Base-by-base conservation (phyloP, 2,113 vertebrate species). In the Tichodroma muraria region DNA sequence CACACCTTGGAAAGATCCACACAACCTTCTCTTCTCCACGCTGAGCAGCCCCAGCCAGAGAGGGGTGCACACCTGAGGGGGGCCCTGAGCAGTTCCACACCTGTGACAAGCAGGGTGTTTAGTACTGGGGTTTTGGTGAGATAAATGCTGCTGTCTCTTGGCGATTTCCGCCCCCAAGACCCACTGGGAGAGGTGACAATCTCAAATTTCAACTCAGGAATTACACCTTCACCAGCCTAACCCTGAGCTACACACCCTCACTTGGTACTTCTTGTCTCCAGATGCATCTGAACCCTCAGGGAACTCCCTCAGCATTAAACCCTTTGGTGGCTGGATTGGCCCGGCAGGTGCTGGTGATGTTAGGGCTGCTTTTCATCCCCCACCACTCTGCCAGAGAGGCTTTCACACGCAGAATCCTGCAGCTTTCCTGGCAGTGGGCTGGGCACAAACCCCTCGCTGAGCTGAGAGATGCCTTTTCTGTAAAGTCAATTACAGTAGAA, bases 401-500 rank as follows among this genome's bases (percentile, higher is more conserved):
- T 85, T 72, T 89, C 73, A 33, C 52, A 77, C 24, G 13, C 20
- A 56, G 52, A 49, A 10, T 17, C 80, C 40, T 84, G 73, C 77
- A 33, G 56, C 22, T 80, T 63, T 88, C 80, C 76, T 78, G 11
- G 49, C 40, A 31, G 40, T 45, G 49, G 40, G 69, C 70, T 84
- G 84, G 66, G 63, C 79, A 77, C 24, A 63, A 80, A 61, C 61
- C 76, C 71, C 66, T 88, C 6, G 6, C 82, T 91, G n/a, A 91
- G 68, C 64, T 83, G 72, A 89, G 38, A 92, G 85, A 89, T 22
- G 87, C 88, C 75, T 88, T 76, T 54, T 89, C 81, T 49, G 21
- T 54, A 24, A 88, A 96, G 85, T 78, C 88, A 92, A 86, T 94
- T 92, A 89, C 47, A 79, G 84, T 11, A 85, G 86, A 72, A 92